Percentiles rank a stretch among this genome's conserved stretches.
phyloP scores from a whole-genome alignment of 2,888 invertebrate genomes.

The Protophormia terraenovae region DNA sequence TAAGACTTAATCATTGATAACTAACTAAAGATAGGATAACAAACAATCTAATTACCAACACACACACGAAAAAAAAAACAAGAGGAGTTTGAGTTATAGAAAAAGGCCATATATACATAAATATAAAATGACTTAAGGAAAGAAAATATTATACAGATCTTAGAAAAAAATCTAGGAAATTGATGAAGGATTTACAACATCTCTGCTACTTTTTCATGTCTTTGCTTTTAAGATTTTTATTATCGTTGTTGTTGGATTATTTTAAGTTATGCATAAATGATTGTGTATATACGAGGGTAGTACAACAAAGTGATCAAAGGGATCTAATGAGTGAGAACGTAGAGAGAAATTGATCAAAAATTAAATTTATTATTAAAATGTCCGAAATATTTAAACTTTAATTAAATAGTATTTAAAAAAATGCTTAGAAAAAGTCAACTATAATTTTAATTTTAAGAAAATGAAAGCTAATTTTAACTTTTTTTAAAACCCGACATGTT shows the following conservation, averaged over 20 bases:
- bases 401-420: too few species aligned
- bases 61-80: neutral
- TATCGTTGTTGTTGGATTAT: neutral
- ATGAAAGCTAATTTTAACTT: too few species aligned
- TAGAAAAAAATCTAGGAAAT: conserved; percentile 54
- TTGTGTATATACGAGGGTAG: neutral
- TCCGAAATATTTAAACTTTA: too few species aligned
- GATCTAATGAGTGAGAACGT: too few species aligned
- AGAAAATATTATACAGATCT: neutral
- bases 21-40: conserved; percentile 35
- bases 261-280: conserved; percentile 26
- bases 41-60: conserved; percentile 52
- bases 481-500: too few species aligned
- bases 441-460: too few species aligned
- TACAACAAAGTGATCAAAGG: neutral
- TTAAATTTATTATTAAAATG: too few species aligned
- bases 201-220: conserved; percentile 11
- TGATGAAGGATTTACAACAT: conserved; percentile 62
- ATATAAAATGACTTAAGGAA: conserved; percentile 5
- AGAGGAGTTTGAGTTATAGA: too few species aligned
- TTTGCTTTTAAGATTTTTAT: conserved; percentile 8
- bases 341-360: too few species aligned
- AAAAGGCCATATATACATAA: neutral
- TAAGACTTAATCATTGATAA: conserved; percentile 52
- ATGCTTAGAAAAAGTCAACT: too few species aligned